These are phyloP conservation scores for Ellobius talpinus DNA, from an alignment of 2,113 vertebrate species.

Conservation along the genomic window DNA sequence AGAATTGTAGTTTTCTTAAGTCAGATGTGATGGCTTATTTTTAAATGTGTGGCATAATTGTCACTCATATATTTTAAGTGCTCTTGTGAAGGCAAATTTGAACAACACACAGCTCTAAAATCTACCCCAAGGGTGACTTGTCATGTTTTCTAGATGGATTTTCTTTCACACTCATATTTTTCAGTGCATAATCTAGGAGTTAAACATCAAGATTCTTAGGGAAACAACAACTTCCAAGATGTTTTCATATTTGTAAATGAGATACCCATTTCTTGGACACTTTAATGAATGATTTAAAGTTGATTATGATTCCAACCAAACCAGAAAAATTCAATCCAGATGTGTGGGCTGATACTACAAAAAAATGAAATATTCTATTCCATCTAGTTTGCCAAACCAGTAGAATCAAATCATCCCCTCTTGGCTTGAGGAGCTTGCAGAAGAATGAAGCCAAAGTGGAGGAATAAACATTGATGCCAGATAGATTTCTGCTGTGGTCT, in stretches of 20 bases:
- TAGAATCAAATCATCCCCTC: not conserved
- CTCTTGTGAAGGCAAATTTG: not conserved
- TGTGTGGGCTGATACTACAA: not conserved
- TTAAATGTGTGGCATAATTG: not conserved
- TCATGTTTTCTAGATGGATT: not conserved
- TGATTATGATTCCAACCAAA: constrained; percentile 43
- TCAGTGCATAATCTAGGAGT: not conserved
- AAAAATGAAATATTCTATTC: not conserved
- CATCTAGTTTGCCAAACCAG: not conserved
- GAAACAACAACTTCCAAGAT: not conserved
- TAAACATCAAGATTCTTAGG: not conserved
- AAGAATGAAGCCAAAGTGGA: not conserved
- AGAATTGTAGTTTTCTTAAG: not conserved
- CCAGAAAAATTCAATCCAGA: constrained; percentile 14
- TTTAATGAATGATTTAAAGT: not conserved
- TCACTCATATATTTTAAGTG: not conserved
- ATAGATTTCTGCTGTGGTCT: not conserved
- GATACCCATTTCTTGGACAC: not conserved
- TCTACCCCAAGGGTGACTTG: not conserved
- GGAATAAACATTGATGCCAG: not conserved
- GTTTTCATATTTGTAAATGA: not conserved
- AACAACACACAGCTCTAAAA: not conserved
- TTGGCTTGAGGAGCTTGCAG: not conserved
- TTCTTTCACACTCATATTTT: not conserved
- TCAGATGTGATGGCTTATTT: not conserved